phyloP scores from a whole-genome alignment of 2,797 vertebrate genomes.

The Danionella dracula region DNA sequence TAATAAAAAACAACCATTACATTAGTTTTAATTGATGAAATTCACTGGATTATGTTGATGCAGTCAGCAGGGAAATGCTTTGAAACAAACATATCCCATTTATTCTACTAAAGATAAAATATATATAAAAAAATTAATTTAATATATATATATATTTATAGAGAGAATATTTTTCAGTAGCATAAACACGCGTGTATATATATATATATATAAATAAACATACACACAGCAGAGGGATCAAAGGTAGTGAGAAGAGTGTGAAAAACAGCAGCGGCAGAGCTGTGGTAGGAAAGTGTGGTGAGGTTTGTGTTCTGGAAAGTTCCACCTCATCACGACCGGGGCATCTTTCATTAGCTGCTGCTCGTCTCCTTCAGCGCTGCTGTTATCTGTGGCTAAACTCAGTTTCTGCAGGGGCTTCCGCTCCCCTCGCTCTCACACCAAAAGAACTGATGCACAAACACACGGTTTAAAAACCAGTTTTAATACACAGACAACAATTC shows the following conservation, averaged over 20 bases:
- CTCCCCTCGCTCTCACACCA: neutral
- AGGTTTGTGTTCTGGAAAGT: constrained; percentile 32
- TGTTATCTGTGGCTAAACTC: constrained; percentile 30
- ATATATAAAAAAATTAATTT: too few species aligned
- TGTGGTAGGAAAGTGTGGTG: constrained; percentile 35
- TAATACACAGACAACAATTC: neutral
- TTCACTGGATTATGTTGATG: too few species aligned
- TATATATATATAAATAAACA: too few species aligned
- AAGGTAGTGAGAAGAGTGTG: neutral
- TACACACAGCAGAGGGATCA: neutral
- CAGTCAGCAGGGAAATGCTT: too few species aligned
- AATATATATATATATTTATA: too few species aligned
- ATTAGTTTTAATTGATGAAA: too few species aligned
- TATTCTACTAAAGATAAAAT: too few species aligned
- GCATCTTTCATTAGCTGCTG: constrained; percentile 29
- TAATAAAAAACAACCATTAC: too few species aligned
- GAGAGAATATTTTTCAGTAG: too few species aligned
- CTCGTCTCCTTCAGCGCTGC: constrained; percentile 15
- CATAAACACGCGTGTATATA: too few species aligned
- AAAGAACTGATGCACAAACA: neutral
- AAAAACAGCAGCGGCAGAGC: constrained; percentile 8
- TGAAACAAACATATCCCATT: too few species aligned
- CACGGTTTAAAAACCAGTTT: neutral
- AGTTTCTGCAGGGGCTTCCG: constrained; percentile 7
- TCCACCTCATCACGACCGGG: constrained; percentile 37